Percentiles rank a stretch among this genome's conserved stretches.
phyloP scores from a whole-genome alignment of 2,113 vertebrate genomes.

The Macaca nemestrina region DNA sequence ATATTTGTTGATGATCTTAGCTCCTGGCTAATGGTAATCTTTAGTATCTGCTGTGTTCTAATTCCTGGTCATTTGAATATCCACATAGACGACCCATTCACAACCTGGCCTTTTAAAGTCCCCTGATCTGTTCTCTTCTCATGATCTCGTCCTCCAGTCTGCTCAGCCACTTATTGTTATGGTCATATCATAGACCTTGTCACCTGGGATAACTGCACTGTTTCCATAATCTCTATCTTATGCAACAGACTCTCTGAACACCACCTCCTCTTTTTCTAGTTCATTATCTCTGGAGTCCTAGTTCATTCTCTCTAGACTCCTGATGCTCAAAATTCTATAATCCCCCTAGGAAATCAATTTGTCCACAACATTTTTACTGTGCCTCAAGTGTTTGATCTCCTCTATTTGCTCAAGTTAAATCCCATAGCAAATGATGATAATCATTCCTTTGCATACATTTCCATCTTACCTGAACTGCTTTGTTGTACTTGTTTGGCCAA shows the following conservation, averaged over 20 bases:
- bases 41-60: neutral
- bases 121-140: neutral
- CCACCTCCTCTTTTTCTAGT: slow-evolving; percentile 2
- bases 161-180: neutral
- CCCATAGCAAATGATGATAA: neutral
- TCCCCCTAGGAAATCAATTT: neutral
- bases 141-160: neutral
- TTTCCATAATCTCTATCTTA: neutral
- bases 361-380: neutral
- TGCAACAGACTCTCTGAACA: neutral
- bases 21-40: neutral
- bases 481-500: neutral
- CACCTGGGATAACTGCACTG: neutral
- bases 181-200: neutral
- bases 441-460: neutral
- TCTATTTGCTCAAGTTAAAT: slow-evolving; percentile 9
- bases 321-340: neutral
- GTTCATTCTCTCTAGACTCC: neutral
- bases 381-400: neutral
- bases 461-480: neutral
- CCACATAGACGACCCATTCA: neutral
- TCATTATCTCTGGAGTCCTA: neutral
- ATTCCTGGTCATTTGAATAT: neutral
- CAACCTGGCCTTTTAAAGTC: neutral
- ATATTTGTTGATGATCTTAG: neutral